These are phyloP conservation scores for Nymphalis urticae DNA, from an alignment of 2,888 invertebrate species.

Conservation along the genomic window DNA sequence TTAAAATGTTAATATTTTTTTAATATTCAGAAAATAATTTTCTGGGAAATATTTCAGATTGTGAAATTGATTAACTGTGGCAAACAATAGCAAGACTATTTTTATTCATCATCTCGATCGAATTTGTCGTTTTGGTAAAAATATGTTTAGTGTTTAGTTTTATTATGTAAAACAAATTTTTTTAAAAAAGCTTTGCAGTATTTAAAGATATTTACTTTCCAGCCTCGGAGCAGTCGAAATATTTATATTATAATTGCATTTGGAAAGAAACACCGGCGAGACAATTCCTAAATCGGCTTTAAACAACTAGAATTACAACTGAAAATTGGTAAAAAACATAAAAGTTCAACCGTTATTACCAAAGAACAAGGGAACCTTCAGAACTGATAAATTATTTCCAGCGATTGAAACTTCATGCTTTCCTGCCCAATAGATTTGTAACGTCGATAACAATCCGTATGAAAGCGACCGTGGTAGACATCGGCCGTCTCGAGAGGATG, in stretches of 20 bases:
- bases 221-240: no score
- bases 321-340: constrained; percentile 16
- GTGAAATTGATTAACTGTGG: no score
- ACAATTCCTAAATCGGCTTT: neutral
- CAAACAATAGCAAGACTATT: no score
- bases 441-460: constrained; percentile 41
- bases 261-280: neutral
- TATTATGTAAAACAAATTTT: no score
- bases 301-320: neutral
- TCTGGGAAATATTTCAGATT: no score
- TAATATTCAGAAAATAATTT: no score
- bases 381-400: constrained; percentile 40
- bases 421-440: constrained; percentile 41
- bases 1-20: neutral
- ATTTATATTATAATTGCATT: no score
- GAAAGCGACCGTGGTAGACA: constrained; percentile 54
- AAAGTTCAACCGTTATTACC: constrained; percentile 24
- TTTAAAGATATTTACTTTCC: no score
- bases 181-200: no score
- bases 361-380: constrained; percentile 24
- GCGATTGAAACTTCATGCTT: constrained; percentile 36
- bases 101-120: no score
- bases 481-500: constrained; percentile 78
- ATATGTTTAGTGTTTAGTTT: no score
- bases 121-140: no score